Conservation (phyloP, 2,797 vertebrate genomes). For the Rhynchonycteris naso region DNA sequence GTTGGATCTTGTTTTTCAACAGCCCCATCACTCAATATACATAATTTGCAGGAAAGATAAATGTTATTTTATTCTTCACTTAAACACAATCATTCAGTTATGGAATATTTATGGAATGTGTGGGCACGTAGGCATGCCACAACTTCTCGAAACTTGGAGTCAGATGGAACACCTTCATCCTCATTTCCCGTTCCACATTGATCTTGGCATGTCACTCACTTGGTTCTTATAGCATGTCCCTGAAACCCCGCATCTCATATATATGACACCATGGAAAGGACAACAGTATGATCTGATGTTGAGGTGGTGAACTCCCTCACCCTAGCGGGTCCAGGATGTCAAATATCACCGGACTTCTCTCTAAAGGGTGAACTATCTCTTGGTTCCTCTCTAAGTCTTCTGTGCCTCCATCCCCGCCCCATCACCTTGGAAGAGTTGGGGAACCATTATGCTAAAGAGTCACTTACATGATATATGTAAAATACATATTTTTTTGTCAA, state of each 20-base stretch:
- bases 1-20: background rate
- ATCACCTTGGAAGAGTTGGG: background rate
- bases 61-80: background rate
- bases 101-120: background rate
- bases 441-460: background rate
- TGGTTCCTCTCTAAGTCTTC: background rate
- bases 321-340: accelerated
- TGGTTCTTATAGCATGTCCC: background rate
- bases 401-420: background rate
- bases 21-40: background rate
- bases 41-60: background rate
- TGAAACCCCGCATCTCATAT: background rate
- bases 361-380: background rate
- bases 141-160: background rate
- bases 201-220: background rate
- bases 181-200: background rate
- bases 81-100: background rate
- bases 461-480: background rate
- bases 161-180: background rate
- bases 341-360: background rate
- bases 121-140: background rate
- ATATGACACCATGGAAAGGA: background rate
- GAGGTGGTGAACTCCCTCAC: background rate
- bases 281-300: background rate
- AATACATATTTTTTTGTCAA: background rate